Base-by-base conservation (phyloP, 2,797 vertebrate species). In the Phrynocephalus guinanensis region DNA sequence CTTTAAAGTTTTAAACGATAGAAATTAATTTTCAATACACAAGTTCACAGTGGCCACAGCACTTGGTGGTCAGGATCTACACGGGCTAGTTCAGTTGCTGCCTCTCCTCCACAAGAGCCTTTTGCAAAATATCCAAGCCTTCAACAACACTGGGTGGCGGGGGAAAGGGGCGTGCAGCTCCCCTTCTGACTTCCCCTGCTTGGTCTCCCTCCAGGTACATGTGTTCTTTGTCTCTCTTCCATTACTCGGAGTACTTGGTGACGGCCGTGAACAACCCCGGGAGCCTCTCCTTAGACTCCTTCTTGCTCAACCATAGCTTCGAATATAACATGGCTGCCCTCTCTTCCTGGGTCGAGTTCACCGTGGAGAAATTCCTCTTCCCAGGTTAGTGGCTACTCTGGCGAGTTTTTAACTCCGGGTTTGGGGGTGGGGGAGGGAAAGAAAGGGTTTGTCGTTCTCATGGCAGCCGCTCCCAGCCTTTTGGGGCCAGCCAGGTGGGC, bases 301-400 rank as follows among this genome's bases (percentile, higher is more conserved):
- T 99, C 93, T 97, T 99, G 63, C 97, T 99, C 92, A 99, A 99
- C 95, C 99, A 99, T 96, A 99, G 99, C 18, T 87, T 98, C 90
- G 99, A 99, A 93, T 99, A 99, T 93, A 98, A 97, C 0, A 92
- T 99, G 88, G 99, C 99, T 0, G 99, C 99, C 0, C 80, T 98
- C 79, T 99, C 98, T 0, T 99, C 99, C 24, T 99, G 99, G 99
- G 88, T 99, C 87, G 99, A 99, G 95, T 99, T 99, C 95, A 98
- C 97, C 0, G 93, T 99, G 82, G 99, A 99, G 94, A 99, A 98
- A 87, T 93, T 98, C 8, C 95, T 97, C 0, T 95, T 98, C 92
- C 98, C 99, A 98, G 99, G 99, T 99, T 7, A 66, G 94, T 93
- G 68, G 0, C n/a, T 80, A 70, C 50, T 0, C 48, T 88, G 5